Evolutionary conservation across 2,888 invertebrate species (phyloP), one percentile per base, ranked within the genome.

Genomic region (Aphodius sticticus): DNA sequence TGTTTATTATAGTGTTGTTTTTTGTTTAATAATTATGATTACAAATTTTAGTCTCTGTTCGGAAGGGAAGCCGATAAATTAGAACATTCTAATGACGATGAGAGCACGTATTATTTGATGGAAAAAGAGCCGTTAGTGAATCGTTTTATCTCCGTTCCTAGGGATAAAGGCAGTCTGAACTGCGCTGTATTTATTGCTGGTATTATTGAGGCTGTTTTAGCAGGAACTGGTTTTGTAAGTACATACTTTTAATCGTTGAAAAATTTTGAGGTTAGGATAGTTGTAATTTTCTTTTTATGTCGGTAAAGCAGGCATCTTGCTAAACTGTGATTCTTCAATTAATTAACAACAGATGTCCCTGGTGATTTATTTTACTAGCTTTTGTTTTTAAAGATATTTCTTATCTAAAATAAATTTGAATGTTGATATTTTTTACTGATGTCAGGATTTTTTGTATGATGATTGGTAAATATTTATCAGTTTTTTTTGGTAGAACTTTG

Each of bases 181-280:
- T 99, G 99, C 91, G 99, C 99, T 15, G 96, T 97, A n/a, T 99
- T 99, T 87, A 96, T 96, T 81, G 99, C 99, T 82, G 99, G 99
- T 16, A 99, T 99, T 83, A 94, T 99, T 74, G 99, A 99, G 90
- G 97, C 98, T 77, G 96, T 99, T 16, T 91, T 99, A 6, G 96
- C 96, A 79, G 96, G 96, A 84, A 96, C 96, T 87, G 98, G 98
- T 87, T 99, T 99, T 93, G 98, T 98, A 93, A 94, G 97, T 94
- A 83, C 69, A 6, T 74, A 35, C 26, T 70, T 70, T 7, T 70
- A 70, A 1, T 12, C 1, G 7, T 70, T 75, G n/a, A 7, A 6
- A 16, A 70, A 70, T 70, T n/a, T n/a, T 53, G 53, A 53, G 53
- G 53, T 53, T 53, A 53, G 53, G 53, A 1, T 12, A 53, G 7